Evolutionary conservation across 2,888 invertebrate genomes (phyloP), one percentile per base, ranked within the genome.

Genomic region (Drosophila eohydei): DNA sequence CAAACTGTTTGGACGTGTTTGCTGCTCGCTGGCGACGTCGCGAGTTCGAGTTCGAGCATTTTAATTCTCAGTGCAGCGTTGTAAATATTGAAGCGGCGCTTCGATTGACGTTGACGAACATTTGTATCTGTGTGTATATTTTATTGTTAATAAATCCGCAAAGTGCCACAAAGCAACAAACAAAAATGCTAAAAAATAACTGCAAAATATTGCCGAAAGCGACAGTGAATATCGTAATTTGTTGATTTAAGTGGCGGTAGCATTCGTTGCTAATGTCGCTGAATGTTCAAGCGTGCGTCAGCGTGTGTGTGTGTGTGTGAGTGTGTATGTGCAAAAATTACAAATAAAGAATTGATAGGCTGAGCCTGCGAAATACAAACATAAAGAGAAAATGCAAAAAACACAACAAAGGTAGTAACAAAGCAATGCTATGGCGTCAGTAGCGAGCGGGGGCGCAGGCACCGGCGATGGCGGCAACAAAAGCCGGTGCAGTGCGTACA

Each of bases 1-100:
- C 80, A 86, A 83, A 83, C 86, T 78, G 86, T 83, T 88, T 87
- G 89, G 88, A 86, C 79, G 87, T 76, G 81, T 77, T 81, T 88
- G 78, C 72, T 71, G 77, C 77, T 83, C 79, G 83, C 71, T 71
- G 71, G 81, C 78, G 62, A 68, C 57, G 81, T 74, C 67, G 77
- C 78, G 80, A 51, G 80, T 70, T 62, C 72, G 68, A 54, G 65
- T 60, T 73, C 77, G 83, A 50, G 48, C 64, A 80, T 75, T 72
- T 74, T 50, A 71, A 67, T 80, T 77, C 61, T 55, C 61, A 66
- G 66, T 68, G 82, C 66, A 68, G 78, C 57, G 62, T 68, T 78
- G 67, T 76, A 80, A 80, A 77, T 78, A 76, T 74, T 69, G 46
- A 61, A 77, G 51, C 78, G 63, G 73, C 73, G 78, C 65, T 76